Evolutionary conservation across 2,797 vertebrate genomes (phyloP).

Genomic region (Rhabdomys pumilio): DNA sequence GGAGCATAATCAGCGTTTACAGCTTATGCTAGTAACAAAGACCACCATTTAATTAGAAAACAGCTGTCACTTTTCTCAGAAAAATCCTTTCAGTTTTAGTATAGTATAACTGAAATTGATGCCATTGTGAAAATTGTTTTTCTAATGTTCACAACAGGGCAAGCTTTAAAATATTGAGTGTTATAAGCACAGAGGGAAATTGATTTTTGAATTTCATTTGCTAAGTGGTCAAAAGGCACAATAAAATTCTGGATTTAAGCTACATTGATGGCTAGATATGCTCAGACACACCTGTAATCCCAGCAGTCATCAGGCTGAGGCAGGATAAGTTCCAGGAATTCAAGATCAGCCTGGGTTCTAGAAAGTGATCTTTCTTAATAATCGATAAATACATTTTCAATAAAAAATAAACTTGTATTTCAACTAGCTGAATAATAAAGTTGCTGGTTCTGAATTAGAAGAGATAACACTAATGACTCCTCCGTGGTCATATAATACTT

Average conservation of each 20-base stretch:
- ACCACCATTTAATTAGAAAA: conserved; percentile 72
- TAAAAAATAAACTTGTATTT: conserved; percentile 63
- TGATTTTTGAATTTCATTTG: conserved; percentile 66
- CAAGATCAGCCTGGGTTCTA: neutral
- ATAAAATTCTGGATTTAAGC: conserved; percentile 29
- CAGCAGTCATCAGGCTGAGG: neutral
- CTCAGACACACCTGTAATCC: neutral
- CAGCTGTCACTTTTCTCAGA: conserved; percentile 67
- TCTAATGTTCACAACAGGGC: conserved; percentile 53
- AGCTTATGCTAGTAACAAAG: conserved; percentile 63
- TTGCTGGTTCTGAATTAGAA: conserved; percentile 18
- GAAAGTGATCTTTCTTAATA: neutral
- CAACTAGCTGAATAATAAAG: conserved; percentile 39
- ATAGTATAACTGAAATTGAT: conserved; percentile 67
- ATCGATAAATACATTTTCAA: neutral
- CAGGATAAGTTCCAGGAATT: neutral
- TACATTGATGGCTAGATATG: conserved; percentile 29
- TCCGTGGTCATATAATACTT: conserved; percentile 57
- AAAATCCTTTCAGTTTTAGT: conserved; percentile 64
- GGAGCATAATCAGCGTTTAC: neutral
- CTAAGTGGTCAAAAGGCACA: conserved; percentile 48
- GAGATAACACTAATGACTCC: conserved; percentile 25
- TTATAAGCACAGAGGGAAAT: conserved; percentile 57
- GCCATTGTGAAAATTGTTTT: conserved; percentile 68
- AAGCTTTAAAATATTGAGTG: conserved; percentile 69